phyloP scores from a whole-genome alignment of 2,113 vertebrate genomes.

The Saccopteryx leptura region DNA sequence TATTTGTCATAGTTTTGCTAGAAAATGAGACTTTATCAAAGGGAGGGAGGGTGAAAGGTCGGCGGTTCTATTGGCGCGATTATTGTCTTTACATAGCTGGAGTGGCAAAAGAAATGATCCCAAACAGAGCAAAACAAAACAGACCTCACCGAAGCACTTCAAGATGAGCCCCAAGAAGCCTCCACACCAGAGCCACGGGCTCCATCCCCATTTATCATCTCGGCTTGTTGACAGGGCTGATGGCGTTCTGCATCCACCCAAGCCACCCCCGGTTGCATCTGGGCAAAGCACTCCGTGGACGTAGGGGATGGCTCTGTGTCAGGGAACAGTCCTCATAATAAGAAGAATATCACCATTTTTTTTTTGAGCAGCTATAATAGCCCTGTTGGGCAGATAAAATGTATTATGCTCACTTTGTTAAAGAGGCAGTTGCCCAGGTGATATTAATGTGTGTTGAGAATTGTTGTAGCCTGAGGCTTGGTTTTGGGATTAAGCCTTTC shows the following conservation, averaged over 20 bases:
- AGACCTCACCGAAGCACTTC: conserved; percentile 92
- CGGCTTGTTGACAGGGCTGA: conserved; percentile 84
- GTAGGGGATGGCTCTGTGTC: background rate
- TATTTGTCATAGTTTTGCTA: conserved; percentile 90
- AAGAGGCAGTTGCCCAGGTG: too few relatives aligned
- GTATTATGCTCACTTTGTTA: too few relatives aligned
- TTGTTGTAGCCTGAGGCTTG: too few relatives aligned
- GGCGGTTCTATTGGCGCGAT: conserved; percentile 89
- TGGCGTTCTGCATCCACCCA: conserved; percentile 74
- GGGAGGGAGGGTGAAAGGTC: conserved; percentile 89
- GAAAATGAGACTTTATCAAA: conserved; percentile 93
- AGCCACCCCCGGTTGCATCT: conserved; percentile 64
- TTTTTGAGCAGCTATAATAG: background rate
- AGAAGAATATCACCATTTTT: background rate
- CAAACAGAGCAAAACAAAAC: conserved; percentile 92
- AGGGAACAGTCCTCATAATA: background rate
- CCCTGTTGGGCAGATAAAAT: too few relatives aligned
- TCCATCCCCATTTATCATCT: conserved; percentile 87
- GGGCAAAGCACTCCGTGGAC: conserved; percentile 44
- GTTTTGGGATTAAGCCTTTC: too few relatives aligned
- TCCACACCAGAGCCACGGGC: conserved; percentile 82
- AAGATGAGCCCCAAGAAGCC: conserved; percentile 92
- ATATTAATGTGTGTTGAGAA: too few relatives aligned
- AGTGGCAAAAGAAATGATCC: conserved; percentile 93
- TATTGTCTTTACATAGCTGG: conserved; percentile 92